Evolutionary conservation across 2,888 invertebrate species (phyloP), one percentile per base, ranked within the genome.

Genomic region (Ophion ventricosus): DNA sequence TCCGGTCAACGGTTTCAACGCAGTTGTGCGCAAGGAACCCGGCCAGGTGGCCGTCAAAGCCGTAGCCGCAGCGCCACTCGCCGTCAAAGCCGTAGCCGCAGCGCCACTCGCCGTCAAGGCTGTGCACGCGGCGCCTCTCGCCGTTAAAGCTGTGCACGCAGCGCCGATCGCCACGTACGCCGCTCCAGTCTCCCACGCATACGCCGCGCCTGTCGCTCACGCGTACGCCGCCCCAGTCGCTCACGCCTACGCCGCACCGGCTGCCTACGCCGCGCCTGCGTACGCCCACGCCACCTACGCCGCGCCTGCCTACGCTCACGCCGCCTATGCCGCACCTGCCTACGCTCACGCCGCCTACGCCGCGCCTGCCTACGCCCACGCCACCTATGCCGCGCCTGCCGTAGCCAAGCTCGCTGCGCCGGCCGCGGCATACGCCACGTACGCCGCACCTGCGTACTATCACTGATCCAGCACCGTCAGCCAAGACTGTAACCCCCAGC

Each of bases 41-140:
- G 86, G 78, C 23, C 73, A 88, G 17, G 88, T 90, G 5, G 88
- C 88, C 11, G 86, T 90, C 8, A 95, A 95, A 70, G 84, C 72
- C 56, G 87, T 63, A 49, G 85, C 83, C 17, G 87, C 86, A 1
- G 84, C 84, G 2, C 81, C 84, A 0, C 79, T 78, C 49, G 83
- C 82, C 49, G 75, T 82, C 73, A 80, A 82, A 29, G 69, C 80
- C n/a, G 79, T 59, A 3, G 35, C 40, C n/a, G 80, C 75, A 17
- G 79, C 77, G 20, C 83, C 82, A 0, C 43, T 94, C 11, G 82
- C 77, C 23, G 76, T 79, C 70, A 78, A 83, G 14, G 69, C 78
- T 17, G 77, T 80, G 54, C n/a, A n/a, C 11, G 80, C 75, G 3
- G 70, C 70, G 17, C 70, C 70, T 1, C 49, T 82, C 66, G 81